Conservation (phyloP, 2,888 invertebrate genomes). For the Doris montereyensis region DNA sequence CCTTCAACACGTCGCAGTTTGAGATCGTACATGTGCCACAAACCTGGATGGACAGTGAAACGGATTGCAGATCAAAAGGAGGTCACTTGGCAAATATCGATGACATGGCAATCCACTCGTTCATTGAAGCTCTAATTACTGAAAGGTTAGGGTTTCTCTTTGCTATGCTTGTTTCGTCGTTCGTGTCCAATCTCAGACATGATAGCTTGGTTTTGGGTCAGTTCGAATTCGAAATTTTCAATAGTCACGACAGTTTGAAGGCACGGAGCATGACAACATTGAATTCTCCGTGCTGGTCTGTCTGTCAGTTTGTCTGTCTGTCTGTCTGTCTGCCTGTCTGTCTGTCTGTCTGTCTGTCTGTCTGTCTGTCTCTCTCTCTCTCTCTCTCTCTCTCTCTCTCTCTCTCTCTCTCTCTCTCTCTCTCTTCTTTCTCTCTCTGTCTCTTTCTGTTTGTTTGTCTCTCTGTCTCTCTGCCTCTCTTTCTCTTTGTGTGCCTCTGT, state of each 20-base stretch:
- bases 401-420: slow-evolving; percentile 5
- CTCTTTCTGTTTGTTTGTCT: too few species aligned
- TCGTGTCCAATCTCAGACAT: slow-evolving; percentile 26
- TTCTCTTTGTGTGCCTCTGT: too few species aligned
- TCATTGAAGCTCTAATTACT: slow-evolving; percentile 43
- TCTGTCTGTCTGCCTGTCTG: too few species aligned
- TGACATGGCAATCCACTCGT: slow-evolving; percentile 41
- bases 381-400: too few species aligned
- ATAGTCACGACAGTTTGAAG: background rate
- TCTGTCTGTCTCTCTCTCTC: too few species aligned
- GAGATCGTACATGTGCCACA: slow-evolving; percentile 44
- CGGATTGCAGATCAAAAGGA: slow-evolving; percentile 48
- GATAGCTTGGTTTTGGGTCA: background rate
- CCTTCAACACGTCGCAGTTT: background rate
- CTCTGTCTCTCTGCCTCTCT: too few species aligned
- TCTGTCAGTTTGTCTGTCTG: too few species aligned
- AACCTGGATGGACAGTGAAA: slow-evolving; percentile 50
- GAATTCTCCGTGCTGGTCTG: too few species aligned
- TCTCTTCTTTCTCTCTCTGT: too few species aligned
- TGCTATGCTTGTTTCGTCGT: background rate
- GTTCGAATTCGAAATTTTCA: background rate
- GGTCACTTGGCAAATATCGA: slow-evolving; percentile 49
- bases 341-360: too few species aligned
- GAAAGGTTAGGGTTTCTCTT: slow-evolving; percentile 45
- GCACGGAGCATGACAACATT: background rate